phyloP scores from a whole-genome alignment of 2,888 invertebrate species.

The Coecobrya sp. region DNA sequence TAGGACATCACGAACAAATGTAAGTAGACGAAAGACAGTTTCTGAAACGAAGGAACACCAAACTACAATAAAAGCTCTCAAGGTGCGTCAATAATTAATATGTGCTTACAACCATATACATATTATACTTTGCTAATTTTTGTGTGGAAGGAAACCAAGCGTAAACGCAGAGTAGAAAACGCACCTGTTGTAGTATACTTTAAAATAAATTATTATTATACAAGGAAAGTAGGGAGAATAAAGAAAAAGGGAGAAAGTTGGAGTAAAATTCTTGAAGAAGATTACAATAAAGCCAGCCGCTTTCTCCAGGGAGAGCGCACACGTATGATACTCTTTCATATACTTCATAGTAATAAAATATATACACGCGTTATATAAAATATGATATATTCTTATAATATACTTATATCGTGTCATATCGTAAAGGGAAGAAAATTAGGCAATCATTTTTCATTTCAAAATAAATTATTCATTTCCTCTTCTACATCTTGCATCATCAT shows the following conservation, averaged over 20 bases:
- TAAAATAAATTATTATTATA: constrained; percentile 24
- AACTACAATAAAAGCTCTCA: constrained; percentile 25
- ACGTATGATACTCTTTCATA: neutral
- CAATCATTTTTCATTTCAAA: constrained; percentile 78
- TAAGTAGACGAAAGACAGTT: neutral
- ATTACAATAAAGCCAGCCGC: constrained; percentile 15
- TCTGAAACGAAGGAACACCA: neutral
- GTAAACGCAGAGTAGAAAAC: neutral
- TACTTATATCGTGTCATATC: neutral
- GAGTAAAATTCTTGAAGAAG: neutral
- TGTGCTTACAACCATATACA: neutral
- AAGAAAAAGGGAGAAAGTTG: constrained; percentile 2
- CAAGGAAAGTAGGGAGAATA: neutral
- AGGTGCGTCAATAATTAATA: constrained; percentile 70
- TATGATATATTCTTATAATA: neutral
- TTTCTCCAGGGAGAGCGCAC: constrained; percentile 7
- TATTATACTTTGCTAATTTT: constrained; percentile 21
- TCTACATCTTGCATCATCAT: constrained; percentile 22
- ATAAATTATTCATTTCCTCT: constrained; percentile 74
- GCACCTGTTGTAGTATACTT: neutral
- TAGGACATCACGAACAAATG: neutral
- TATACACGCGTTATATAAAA: neutral
- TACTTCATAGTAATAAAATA: neutral
- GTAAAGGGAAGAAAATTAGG: constrained; percentile 48
- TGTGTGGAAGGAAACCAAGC: constrained; percentile 8